phyloP scores from a whole-genome alignment of 2,113 vertebrate genomes.

The Macrotus californicus region DNA sequence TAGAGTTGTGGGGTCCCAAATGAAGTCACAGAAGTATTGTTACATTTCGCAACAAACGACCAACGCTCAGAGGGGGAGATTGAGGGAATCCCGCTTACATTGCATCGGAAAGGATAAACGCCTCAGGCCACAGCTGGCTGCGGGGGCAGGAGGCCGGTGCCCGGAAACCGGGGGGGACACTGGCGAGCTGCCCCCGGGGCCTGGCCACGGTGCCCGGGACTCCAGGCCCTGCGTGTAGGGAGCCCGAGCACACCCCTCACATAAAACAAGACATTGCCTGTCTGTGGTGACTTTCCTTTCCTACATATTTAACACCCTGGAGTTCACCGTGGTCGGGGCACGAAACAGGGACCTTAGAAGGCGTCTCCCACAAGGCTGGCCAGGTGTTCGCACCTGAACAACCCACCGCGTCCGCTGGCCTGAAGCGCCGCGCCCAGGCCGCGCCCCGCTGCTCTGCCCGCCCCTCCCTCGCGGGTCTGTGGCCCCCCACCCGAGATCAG shows the following conservation, averaged over 20 bases:
- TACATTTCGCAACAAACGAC: no score
- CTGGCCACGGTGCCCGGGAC: no score
- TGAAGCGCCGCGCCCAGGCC: no score
- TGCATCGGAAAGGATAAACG: neutral
- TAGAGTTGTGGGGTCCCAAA: neutral
- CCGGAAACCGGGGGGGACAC: neutral
- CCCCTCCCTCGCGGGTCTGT: neutral
- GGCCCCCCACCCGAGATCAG: no score
- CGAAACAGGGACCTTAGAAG: neutral
- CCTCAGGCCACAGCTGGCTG: neutral
- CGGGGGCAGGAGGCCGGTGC: neutral
- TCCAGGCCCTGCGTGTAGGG: neutral
- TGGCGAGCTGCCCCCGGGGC: no score
- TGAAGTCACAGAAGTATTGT: neutral
- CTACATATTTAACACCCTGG: neutral
- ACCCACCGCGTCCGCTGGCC: no score
- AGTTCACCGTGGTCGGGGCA: neutral
- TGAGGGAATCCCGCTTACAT: neutral
- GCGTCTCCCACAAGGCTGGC: neutral
- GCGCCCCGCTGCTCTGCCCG: no score
- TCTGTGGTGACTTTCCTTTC: neutral
- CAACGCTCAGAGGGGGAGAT: neutral
- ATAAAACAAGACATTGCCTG: accelerated
- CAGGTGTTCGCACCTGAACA: neutral
- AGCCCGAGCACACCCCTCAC: accelerated